Percentiles rank a stretch among this genome's conserved stretches.
These are phyloP conservation scores for Ceratotherium simum DNA, from an alignment of 2,113 vertebrate genomes.

Conservation along the genomic window DNA sequence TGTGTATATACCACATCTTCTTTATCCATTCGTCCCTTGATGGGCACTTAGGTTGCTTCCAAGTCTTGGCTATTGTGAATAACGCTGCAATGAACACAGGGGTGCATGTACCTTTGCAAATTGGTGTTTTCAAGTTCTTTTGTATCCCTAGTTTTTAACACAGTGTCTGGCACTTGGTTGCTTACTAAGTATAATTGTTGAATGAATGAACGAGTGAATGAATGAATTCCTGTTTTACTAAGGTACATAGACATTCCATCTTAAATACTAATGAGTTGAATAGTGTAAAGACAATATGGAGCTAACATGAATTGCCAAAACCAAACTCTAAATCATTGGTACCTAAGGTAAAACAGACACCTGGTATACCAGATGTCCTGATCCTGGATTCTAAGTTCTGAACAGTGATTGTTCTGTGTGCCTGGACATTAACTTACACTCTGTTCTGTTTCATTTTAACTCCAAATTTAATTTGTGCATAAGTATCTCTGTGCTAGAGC, in stretches of 20 bases:
- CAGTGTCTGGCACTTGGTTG: neutral
- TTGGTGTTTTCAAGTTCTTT: too few species aligned
- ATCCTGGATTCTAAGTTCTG: slow-evolving; percentile 18
- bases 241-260: neutral
- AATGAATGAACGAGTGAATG: slow-evolving; percentile 31
- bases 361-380: slow-evolving; percentile 31
- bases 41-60: too few species aligned
- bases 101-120: too few species aligned
- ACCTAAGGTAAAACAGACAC: slow-evolving; percentile 55
- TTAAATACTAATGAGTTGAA: slow-evolving; percentile 20
- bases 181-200: neutral
- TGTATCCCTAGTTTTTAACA: neutral
- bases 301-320: slow-evolving; percentile 3
- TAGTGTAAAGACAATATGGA: slow-evolving; percentile 38
- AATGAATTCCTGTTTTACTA: slow-evolving; percentile 52
- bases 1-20: too few species aligned
- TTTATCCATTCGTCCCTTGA: too few species aligned
- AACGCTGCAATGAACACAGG: too few species aligned
- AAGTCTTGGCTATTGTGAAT: too few species aligned
- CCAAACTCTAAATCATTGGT: slow-evolving; percentile 43
- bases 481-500: slow-evolving; percentile 4
- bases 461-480: slow-evolving; percentile 33
- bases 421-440: neutral
- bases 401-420: neutral
- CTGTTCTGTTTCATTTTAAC: slow-evolving; percentile 34